Base-by-base conservation (phyloP, 2,888 invertebrate genomes). In the Colostygia pectinataria region DNA sequence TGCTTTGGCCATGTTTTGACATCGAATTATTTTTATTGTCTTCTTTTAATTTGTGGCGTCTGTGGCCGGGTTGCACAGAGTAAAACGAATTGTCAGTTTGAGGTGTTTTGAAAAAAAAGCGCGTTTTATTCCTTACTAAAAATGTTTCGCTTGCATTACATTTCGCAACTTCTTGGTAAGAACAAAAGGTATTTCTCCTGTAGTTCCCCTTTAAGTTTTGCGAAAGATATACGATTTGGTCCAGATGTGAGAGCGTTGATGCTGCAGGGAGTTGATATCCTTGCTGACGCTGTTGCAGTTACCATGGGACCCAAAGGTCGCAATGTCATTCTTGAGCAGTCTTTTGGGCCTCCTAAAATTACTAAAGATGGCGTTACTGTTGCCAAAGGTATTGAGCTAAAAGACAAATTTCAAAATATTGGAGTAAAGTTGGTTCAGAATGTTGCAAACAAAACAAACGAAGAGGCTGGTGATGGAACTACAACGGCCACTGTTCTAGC, bases 331-430 rank as follows among this genome's bases (percentile, higher is more conserved):
- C 92, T 99, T 65, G 99, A 99, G 86, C 99, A 99, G 84, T 95
- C 96, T 15, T 98, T 98, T 96, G 99, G 99, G 8, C 96, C 98
- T 46, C 99, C 99, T 4, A 99, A 99, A 91, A 99, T 99, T 70
- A 99, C 99, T n/a, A 99, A 99, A 90, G 99, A 99, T 83, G 99
- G 99, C 55, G 99, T 99, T 0, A 99, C 99, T 0, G 99, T 99
- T 7, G 99, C 99, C 10, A 99, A 99, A 90, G 95, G 97, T 27
- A 95, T 99, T 62, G 99, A 99, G 79, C 91, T 99, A 23, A 97
- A 97, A 85, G 98, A 99, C 83, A 99, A 98, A 88, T 99, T 98
- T 87, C 98, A 99, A 90, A 99, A 99, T 77, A 96, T 99, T 78
- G 99, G 99, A 45, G 99, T 99, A 6, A 97, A 95, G 77, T 90